phyloP scores from a whole-genome alignment of 2,113 vertebrate species.

The Nothoprocta pentlandii region DNA sequence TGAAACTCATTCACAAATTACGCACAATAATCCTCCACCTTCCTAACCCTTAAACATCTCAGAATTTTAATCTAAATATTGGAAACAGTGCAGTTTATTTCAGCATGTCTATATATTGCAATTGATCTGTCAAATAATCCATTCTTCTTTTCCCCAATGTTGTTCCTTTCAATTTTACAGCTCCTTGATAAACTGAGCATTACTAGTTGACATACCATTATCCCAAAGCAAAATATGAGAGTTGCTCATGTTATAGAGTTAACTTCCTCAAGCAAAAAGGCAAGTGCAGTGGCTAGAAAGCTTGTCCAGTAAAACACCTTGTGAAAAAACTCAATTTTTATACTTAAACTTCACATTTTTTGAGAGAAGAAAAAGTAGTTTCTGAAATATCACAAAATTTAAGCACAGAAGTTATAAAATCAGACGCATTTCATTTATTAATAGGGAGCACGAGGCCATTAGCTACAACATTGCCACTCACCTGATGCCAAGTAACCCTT shows the following conservation, averaged over 20 bases:
- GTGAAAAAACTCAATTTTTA: neutral
- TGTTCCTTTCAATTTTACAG: neutral
- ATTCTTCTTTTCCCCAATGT: accelerated
- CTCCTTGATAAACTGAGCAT: neutral
- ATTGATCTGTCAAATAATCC: neutral
- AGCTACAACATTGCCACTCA: conserved; percentile 58
- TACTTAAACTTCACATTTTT: neutral
- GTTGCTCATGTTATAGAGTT: neutral
- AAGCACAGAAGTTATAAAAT: neutral
- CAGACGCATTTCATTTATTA: neutral
- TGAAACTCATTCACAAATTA: neutral
- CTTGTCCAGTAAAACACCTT: neutral
- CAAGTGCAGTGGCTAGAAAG: neutral
- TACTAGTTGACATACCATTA: neutral
- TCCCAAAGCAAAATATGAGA: neutral
- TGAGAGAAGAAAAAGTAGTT: neutral
- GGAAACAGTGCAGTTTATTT: neutral
- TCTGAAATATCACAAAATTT: neutral
- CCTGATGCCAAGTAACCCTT: conserved; percentile 97
- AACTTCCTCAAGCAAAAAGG: neutral
- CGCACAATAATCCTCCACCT: neutral
- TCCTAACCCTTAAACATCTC: neutral
- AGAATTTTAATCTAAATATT: neutral
- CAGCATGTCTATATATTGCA: neutral
- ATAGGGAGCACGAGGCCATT: neutral